Conservation (phyloP, 2,113 vertebrate species). For the Gymnogyps californianus region DNA sequence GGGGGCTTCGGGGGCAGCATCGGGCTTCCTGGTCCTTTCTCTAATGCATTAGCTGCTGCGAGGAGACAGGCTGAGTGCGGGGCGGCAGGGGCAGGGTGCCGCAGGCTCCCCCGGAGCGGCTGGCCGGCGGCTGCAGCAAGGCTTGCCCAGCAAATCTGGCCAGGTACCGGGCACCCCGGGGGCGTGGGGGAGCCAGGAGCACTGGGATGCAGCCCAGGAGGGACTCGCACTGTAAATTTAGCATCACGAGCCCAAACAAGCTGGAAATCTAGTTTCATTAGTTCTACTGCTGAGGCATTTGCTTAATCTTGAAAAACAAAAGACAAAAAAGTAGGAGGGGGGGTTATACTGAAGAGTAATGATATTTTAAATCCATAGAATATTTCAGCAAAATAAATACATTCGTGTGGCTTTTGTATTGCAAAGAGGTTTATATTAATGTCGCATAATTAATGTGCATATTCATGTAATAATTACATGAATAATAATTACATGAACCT, state of each 20-base stretch:
- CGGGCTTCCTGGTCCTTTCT: neutral
- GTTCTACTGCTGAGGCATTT: neutral
- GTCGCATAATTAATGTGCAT: too few relatives aligned
- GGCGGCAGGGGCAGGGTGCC: neutral
- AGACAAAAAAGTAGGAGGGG: neutral
- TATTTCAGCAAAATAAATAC: neutral
- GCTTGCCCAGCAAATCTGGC: neutral
- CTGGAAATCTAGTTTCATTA: neutral
- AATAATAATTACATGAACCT: neutral
- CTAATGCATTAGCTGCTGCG: neutral
- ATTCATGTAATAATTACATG: too few relatives aligned
- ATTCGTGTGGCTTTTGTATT: neutral
- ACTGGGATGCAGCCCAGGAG: neutral
- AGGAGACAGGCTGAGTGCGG: neutral
- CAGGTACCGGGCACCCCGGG: neutral
- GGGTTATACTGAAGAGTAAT: neutral
- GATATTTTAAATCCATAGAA: neutral
- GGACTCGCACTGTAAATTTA: neutral
- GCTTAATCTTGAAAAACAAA: neutral
- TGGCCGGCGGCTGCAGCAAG: neutral
- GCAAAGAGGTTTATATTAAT: slow-evolving; percentile 8
- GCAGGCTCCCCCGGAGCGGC: rapidly evolving
- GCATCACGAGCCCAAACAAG: neutral
- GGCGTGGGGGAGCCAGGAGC: neutral
- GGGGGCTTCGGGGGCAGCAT: neutral